These are phyloP conservation scores for Odontesthes bonariensis DNA, from an alignment of 2,113 vertebrate genomes.

Conservation along the genomic window DNA sequence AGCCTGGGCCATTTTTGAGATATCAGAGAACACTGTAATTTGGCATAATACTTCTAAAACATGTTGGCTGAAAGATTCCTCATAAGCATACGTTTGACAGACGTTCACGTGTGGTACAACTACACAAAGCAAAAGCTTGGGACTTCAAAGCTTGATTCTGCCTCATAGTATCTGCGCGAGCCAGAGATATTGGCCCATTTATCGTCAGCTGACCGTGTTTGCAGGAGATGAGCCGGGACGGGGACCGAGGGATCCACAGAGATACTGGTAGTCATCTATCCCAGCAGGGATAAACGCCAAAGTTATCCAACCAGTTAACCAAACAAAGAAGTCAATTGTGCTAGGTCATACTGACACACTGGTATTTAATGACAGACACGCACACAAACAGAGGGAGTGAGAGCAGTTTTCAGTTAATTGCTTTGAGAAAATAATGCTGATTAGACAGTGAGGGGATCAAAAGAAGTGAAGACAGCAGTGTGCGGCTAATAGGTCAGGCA, in stretches of 20 bases:
- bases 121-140: neutral
- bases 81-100: conserved; percentile 22
- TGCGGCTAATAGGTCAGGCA: conserved; percentile 53
- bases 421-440: conserved; percentile 77
- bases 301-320: conserved; percentile 59
- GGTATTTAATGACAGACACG: conserved; percentile 78
- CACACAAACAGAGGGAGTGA: conserved; percentile 10
- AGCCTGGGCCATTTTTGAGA: conserved; percentile 63
- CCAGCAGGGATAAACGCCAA: conserved; percentile 49
- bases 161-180: conserved; percentile 3
- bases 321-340: conserved; percentile 81
- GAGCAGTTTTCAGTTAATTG: conserved; percentile 72
- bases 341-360: conserved; percentile 74
- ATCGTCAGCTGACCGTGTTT: conserved; percentile 4
- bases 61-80: conserved; percentile 39
- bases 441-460: conserved; percentile 72
- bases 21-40: conserved; percentile 64
- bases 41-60: conserved; percentile 54
- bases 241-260: conserved; percentile 30
- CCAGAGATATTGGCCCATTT: conserved; percentile 10
- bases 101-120: conserved; percentile 15
- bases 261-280: conserved; percentile 48
- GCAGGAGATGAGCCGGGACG: conserved; percentile 19
- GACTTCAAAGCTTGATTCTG: conserved; percentile 15
- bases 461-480: conserved; percentile 64